Evolutionary conservation across 1,140 invertebrate species (phyloP), one percentile per base, ranked within the genome.

Genomic region (Lepidurus packardi): DNA sequence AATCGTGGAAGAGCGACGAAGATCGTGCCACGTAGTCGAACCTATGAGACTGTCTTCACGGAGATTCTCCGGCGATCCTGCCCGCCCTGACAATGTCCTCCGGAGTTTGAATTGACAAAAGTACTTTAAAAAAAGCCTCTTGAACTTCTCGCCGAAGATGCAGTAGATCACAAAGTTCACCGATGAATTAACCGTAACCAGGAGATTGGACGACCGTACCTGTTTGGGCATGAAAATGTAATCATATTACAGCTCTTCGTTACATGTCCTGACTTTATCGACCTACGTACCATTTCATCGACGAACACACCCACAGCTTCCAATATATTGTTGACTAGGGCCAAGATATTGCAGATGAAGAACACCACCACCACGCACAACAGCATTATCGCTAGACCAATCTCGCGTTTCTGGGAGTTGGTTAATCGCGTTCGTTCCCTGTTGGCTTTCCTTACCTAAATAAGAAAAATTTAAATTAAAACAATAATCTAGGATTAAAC

Each of bases 151-250:
- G 0, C 96, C 97, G 84, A 98, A 97, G 47, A 97, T 95, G 79
- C 97, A 96, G 86, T 98, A 98, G 80, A 98, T 96, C 76, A 98
- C 91, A 84, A 98, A 98, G 85, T 98, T 98, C 45, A 98, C 93
- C 81, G 96, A 96, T 82, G 95, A 97, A 86, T 98, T 98, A 81
- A 98, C 92, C 42, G 94, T 97, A 11, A 98, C 95, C 43, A 98
- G 87, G n/a, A 98, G 89, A 85, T 98, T 98, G 81, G 93, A 83
- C 21, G 82, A 78, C 44, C 81, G 78, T 7, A 82, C 84, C 80
- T 82, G 81, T 77, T 80, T 43, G 76, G 79, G 24, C 24, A 80
- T 43, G 43, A 80, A 78, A 24, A 80, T 77, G 45, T 81, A 43
- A 6, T 45, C 13, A 34, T n/a, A 45, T 7, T n/a, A 77, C 82